A percentile compares a stretch with the other conserved stretches of the same genome.
phyloP scores from a whole-genome alignment of 2,113 vertebrate species.

The Anolis sagrei region DNA sequence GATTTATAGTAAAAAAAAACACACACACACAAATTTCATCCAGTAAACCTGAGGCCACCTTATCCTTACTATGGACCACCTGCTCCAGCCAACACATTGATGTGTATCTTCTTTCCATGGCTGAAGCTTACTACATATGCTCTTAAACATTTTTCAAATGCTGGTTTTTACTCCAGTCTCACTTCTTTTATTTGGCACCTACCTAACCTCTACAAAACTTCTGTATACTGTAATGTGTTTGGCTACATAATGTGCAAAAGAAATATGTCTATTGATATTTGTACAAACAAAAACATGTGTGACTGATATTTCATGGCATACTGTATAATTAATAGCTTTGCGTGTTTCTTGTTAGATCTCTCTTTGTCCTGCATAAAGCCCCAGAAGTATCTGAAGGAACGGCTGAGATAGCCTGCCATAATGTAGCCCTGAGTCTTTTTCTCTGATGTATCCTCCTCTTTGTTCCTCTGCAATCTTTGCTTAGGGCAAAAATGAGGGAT shows the following conservation, averaged over 20 bases:
- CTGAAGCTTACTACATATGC: slow-evolving; percentile 3
- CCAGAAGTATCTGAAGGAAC: not conserved
- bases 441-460: not conserved
- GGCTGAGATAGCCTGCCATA: not conserved
- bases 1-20: not conserved
- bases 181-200: not conserved
- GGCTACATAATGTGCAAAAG: not conserved
- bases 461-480: not conserved
- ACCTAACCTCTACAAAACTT: not conserved
- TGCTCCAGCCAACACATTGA: not conserved
- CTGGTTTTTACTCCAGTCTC: not conserved
- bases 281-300: not conserved
- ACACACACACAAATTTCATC: not conserved
- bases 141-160: not conserved
- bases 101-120: not conserved
- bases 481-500: not conserved
- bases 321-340: not conserved
- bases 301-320: not conserved
- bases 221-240: not conserved
- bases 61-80: not conserved
- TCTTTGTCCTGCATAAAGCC: not conserved
- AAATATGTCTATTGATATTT: not conserved
- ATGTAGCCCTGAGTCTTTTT: not conserved
- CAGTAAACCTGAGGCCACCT: not conserved
- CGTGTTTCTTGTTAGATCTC: not conserved